Conservation (phyloP, 2,113 vertebrate genomes). For the Actinemys pallida region DNA sequence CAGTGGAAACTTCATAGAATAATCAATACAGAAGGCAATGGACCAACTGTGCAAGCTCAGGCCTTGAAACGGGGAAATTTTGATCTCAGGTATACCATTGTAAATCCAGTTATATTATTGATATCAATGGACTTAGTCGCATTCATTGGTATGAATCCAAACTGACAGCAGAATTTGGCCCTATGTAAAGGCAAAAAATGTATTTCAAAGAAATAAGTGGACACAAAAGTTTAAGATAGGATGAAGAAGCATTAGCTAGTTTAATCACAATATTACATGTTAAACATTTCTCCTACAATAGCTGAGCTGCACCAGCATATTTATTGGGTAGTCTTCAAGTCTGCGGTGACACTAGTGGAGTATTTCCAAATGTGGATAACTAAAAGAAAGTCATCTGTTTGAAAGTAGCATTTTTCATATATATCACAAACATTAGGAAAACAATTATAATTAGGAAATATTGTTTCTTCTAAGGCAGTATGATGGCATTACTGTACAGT, state of each 20-base stretch:
- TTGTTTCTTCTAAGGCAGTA: background rate
- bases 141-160: conserved; percentile 2
- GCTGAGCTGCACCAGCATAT: background rate
- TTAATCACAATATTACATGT: conserved; percentile 5
- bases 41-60: background rate
- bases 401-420: background rate
- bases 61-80: background rate
- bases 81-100: background rate
- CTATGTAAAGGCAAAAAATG: conserved; percentile 21
- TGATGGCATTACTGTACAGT: background rate
- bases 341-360: background rate
- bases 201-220: conserved; percentile 24
- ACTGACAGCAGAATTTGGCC: conserved; percentile 20
- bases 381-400: background rate
- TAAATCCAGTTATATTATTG: background rate
- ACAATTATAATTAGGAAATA: background rate
- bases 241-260: conserved; percentile 41
- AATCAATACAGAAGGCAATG: background rate
- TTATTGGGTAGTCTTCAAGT: background rate
- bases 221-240: conserved; percentile 42
- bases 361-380: background rate
- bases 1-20: background rate
- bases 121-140: background rate
- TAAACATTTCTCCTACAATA: background rate
- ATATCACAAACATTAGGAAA: background rate